Evolutionary conservation across 1,140 invertebrate genomes (phyloP), one percentile per base, ranked within the genome.

Genomic region (Listronotus oregonensis): DNA sequence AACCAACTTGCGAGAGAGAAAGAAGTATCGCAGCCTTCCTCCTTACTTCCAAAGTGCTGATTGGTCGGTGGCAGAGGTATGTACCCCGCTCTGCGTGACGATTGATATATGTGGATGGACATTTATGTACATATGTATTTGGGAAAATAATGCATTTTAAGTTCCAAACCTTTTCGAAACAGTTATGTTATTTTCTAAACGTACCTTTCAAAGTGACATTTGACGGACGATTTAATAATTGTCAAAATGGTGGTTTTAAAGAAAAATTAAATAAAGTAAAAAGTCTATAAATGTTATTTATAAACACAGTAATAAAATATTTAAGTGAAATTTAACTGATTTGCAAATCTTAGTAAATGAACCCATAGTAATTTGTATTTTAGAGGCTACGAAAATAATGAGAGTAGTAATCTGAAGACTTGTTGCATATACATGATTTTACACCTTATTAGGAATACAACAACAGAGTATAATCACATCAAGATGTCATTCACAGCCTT

Each of bases 201-300:
- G 21, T 27, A 27, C 21, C 5, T 27, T 3, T 27, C 2, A 27
- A 27, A 27, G 2, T 50, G 27, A 27, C 47, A 27, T 32, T 32
- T 50, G 47, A 27, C 47, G 18, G 12, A 31, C 27, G 18, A 43
- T 12, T 44, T 14, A 44, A 8, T 32, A 15, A 37, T 37, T 52
- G 50, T 52, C 50, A 52, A 52, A 32, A 52, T 52, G 50, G 50
- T 52, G 50, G 50, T 52, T 37, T 52, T 52, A 32, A 50, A 50
- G 50, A 34, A n/a, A 52, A 52, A 52, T 14, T n/a, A 37, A 37
- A 14, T 39, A 14, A 37, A 46, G 9, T 37, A 14, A 52, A 52
- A 50, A 27, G 50, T 52, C 21, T 37, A 8, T 6, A 37, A 52
- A 37, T 52, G 50, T 27, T 52, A 52, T 52, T 52, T 31, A 52